phyloP scores from a whole-genome alignment of 2,797 vertebrate genomes.

The Anguilla marmorata region DNA sequence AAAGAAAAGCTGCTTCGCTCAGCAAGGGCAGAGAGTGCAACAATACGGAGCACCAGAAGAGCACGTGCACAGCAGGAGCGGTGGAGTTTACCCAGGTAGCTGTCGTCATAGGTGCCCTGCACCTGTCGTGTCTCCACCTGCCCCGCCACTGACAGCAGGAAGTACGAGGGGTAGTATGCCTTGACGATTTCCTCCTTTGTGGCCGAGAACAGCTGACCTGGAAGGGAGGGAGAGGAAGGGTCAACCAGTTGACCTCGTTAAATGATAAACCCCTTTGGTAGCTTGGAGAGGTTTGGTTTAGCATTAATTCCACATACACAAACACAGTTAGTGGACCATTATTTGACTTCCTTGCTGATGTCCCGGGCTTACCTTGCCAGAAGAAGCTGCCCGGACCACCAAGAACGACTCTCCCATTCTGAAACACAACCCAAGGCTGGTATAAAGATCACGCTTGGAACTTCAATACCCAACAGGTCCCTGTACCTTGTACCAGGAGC shows the following conservation, averaged over 20 bases:
- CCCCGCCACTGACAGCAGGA: constrained; percentile 77
- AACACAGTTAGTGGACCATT: background rate
- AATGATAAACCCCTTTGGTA: background rate
- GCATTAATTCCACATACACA: background rate
- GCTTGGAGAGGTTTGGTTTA: background rate
- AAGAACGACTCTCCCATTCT: constrained; percentile 86
- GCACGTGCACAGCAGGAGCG: background rate
- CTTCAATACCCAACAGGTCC: background rate
- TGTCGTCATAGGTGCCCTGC: constrained; percentile 76
- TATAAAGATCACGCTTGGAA: background rate
- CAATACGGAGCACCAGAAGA: background rate
- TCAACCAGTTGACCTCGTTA: background rate
- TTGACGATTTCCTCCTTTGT: constrained; percentile 80
- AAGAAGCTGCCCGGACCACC: constrained; percentile 91
- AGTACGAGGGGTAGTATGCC: constrained; percentile 79
- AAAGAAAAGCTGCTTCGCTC: background rate
- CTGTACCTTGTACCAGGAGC: background rate
- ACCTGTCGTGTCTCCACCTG: constrained; percentile 83
- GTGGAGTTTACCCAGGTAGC: constrained; percentile 77
- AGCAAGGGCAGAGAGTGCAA: background rate
- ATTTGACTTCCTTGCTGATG: background rate
- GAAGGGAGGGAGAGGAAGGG: constrained; percentile 25
- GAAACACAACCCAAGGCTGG: constrained; percentile 51
- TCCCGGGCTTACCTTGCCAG: constrained; percentile 82
- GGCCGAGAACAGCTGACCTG: constrained; percentile 88